phyloP scores from a whole-genome alignment of 2,113 vertebrate genomes.

The Paradisaea rubra region DNA sequence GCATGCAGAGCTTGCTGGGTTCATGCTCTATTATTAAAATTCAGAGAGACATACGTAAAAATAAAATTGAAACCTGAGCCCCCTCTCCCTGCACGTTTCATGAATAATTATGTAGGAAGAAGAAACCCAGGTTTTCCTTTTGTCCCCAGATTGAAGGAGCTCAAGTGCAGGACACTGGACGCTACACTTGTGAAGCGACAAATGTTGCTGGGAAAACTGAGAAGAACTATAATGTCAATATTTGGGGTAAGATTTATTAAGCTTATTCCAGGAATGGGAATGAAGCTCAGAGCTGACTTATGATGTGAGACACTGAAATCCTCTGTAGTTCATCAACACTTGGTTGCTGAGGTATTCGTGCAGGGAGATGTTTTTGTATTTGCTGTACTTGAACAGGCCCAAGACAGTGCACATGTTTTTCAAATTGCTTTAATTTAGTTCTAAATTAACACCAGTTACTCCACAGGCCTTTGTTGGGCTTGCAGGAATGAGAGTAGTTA shows the following conservation, averaged over 20 bases:
- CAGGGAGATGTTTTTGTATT: background rate
- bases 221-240: constrained; percentile 93
- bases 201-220: constrained; percentile 94
- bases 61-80: background rate
- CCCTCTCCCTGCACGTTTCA: background rate
- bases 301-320: background rate
- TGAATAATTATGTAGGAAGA: background rate
- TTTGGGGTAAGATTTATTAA: constrained; percentile 84
- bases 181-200: constrained; percentile 92
- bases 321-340: background rate
- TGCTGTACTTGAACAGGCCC: background rate
- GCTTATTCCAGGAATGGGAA: background rate
- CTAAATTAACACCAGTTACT: background rate
- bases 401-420: background rate
- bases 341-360: background rate
- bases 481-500: background rate
- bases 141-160: constrained; percentile 79
- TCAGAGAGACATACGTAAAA: background rate
- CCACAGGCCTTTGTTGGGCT: background rate
- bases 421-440: background rate
- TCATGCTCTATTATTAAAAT: background rate
- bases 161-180: constrained; percentile 87
- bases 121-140: background rate
- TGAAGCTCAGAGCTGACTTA: background rate
- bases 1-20: background rate